These are phyloP conservation scores for Vulpes ferrilata DNA, from an alignment of 2,113 vertebrate species.

Conservation along the genomic window DNA sequence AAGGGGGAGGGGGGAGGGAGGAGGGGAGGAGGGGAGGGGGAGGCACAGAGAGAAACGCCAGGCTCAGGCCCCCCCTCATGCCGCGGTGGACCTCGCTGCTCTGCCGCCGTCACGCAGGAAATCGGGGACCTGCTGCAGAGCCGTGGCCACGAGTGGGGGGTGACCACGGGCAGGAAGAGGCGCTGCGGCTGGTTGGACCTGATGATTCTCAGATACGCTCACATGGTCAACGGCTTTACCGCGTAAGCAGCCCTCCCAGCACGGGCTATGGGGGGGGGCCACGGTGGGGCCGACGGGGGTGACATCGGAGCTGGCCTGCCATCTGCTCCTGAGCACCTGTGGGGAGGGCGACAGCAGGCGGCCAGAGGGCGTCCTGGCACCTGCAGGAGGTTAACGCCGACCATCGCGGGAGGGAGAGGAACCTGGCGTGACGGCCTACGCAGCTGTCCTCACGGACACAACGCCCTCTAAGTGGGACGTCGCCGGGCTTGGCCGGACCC, in stretches of 20 bases:
- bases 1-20: no score
- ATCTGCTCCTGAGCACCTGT: not conserved
- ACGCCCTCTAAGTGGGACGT: fast-evolving
- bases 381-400: not conserved
- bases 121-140: slow-evolving; percentile 96
- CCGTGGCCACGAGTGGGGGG: slow-evolving; percentile 96
- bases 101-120: slow-evolving; percentile 85
- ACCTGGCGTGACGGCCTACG: not conserved
- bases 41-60: not conserved
- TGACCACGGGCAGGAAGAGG: slow-evolving; percentile 97
- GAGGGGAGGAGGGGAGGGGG: not conserved
- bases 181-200: slow-evolving; percentile 99
- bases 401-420: not conserved
- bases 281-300: fast-evolving
- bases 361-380: not conserved
- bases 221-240: slow-evolving; percentile 99
- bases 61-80: fast-evolving
- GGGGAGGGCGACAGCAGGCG: fast-evolving
- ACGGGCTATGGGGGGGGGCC: fast-evolving
- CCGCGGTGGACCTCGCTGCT: not conserved
- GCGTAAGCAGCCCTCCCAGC: slow-evolving; percentile 90
- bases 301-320: fast-evolving
- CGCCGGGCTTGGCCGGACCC: not conserved
- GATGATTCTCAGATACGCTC: slow-evolving; percentile 96
- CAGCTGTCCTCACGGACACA: not conserved